Evolutionary conservation across 2,888 invertebrate species (phyloP).

Genomic region (Leucoma salicis): DNA sequence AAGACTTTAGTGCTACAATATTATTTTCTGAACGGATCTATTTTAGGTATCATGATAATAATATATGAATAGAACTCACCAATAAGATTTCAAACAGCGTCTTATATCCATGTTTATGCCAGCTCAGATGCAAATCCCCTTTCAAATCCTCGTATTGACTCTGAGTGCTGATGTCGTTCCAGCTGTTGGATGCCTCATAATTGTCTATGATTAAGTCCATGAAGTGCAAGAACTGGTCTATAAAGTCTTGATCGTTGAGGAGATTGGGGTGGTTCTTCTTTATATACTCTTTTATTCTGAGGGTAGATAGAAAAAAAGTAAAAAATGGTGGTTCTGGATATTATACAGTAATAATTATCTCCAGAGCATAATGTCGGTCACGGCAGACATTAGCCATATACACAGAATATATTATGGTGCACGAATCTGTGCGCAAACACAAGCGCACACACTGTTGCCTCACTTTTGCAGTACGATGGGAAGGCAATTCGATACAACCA

Average conservation of each 20-base stretch:
- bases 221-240: constrained; percentile 42
- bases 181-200: constrained; percentile 49
- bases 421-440: too few species aligned
- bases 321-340: too few species aligned
- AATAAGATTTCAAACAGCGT: constrained; percentile 53
- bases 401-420: too few species aligned
- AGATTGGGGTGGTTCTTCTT: constrained; percentile 36
- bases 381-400: too few species aligned
- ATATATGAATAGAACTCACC: constrained; percentile 23
- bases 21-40: too few species aligned
- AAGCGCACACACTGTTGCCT: too few species aligned
- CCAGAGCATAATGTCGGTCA: too few species aligned
- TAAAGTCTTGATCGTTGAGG: constrained; percentile 39
- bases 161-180: constrained; percentile 52
- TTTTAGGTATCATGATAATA: too few species aligned
- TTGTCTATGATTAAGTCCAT: constrained; percentile 45
- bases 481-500: too few species aligned
- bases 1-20: too few species aligned
- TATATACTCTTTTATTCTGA: constrained; percentile 45
- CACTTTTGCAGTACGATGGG: too few species aligned
- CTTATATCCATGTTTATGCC: constrained; percentile 50
- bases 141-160: constrained; percentile 41
- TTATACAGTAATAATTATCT: too few species aligned
- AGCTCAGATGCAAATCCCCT: constrained; percentile 51
- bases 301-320: not conserved